A percentile compares a stretch with the other conserved stretches of the same genome.
Evolutionary conservation across 2,888 invertebrate species (phyloP).

Genomic region (Ethmia dodecea): DNA sequence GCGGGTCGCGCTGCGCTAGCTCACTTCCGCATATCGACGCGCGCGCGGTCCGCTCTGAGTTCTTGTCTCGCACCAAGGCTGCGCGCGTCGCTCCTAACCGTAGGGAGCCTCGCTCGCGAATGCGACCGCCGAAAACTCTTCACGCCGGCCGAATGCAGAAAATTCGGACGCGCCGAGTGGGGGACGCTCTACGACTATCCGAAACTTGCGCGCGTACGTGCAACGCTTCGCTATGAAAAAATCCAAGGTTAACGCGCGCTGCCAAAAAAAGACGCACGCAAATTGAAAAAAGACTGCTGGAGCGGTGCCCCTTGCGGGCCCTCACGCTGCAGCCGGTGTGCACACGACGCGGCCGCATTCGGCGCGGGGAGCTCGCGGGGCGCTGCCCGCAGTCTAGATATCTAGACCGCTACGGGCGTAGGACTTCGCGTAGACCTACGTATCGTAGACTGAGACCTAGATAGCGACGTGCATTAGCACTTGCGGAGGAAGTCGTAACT

Average conservation of each 20-base stretch:
- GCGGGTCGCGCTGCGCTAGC: conserved; percentile 39
- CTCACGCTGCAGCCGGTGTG: conserved; percentile 60
- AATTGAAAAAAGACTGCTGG: conserved; percentile 72
- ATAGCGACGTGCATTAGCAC: too few species aligned
- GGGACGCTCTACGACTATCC: conserved; percentile 75
- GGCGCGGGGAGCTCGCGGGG: conserved; percentile 32
- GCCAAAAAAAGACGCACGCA: conserved; percentile 78
- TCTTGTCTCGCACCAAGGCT: conserved; percentile 41
- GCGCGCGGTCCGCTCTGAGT: conserved; percentile 47
- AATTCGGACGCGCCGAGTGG: conserved; percentile 73
- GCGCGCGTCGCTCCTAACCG: conserved; percentile 58
- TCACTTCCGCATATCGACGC: conserved; percentile 74
- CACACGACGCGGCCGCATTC: conserved; percentile 43
- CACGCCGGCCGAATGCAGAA: conserved; percentile 73
- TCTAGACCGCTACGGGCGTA: background rate
- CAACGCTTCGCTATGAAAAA: conserved; percentile 75
- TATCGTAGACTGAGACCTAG: background rate
- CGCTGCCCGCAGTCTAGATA: conserved; percentile 1
- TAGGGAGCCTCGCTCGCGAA: conserved; percentile 72
- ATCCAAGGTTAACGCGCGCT: conserved; percentile 75
- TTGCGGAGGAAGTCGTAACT: too few species aligned
- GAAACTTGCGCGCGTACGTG: conserved; percentile 74
- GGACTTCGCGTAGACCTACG: background rate
- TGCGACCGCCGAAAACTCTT: conserved; percentile 75
- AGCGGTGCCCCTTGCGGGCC: conserved; percentile 65